Conservation (phyloP, 2,797 vertebrate genomes). For the Pantherophis vulpinus region DNA sequence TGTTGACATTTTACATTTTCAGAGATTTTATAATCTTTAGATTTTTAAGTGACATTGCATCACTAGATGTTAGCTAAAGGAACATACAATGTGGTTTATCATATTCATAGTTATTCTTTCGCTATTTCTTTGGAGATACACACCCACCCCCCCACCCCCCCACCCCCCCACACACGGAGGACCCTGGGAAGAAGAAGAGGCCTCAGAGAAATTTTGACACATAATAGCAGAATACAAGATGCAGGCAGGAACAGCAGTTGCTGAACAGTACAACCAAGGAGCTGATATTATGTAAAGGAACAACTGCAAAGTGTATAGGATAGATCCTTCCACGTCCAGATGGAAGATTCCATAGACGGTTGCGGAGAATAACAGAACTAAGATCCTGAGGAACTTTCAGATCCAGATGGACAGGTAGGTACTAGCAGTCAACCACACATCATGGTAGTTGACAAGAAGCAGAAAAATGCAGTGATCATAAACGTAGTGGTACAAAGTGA, state of each 20-base stretch:
- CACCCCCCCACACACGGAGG: background rate
- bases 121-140: background rate
- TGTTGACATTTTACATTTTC: background rate
- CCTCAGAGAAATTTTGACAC: background rate
- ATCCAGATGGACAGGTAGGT: background rate
- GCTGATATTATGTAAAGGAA: background rate
- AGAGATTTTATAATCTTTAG: background rate
- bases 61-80: background rate
- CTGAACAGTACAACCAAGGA: background rate
- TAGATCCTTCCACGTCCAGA: background rate
- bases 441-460: background rate
- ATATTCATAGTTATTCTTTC: background rate
- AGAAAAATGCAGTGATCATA: background rate
- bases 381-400: background rate
- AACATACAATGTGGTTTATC: background rate
- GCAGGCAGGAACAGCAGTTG: background rate
- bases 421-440: background rate
- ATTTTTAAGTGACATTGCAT: background rate
- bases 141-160: fast-evolving
- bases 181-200: background rate
- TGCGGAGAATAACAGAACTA: background rate
- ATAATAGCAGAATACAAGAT: background rate
- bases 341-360: background rate
- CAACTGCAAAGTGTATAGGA: background rate
- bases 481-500: background rate